Percentiles rank a stretch among this genome's conserved stretches.
Conservation (phyloP, 2,113 vertebrate genomes). For the Dolichotis patagonum region DNA sequence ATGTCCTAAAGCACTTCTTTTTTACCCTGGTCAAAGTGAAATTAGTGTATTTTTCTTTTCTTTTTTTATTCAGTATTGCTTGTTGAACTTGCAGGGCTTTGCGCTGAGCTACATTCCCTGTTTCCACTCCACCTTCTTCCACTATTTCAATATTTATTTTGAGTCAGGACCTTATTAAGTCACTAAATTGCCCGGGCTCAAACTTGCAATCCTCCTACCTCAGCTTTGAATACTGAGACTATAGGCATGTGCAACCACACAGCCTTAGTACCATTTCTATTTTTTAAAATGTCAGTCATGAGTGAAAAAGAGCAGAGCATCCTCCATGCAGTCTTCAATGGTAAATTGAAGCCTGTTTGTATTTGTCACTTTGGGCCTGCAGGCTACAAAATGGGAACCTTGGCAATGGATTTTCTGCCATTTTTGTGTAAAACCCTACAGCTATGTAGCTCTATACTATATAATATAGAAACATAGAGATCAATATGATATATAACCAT, state of each 20-base stretch:
- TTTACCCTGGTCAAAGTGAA: neutral
- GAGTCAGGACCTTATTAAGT: neutral
- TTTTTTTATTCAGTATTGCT: neutral
- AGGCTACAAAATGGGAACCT: neutral
- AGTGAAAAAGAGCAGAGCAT: neutral
- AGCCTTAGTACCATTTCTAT: neutral
- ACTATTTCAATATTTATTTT: neutral
- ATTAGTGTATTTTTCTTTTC: neutral
- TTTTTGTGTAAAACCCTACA: neutral
- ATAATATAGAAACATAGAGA: neutral
- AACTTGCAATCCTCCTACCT: neutral
- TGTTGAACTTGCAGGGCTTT: neutral
- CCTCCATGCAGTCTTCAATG: neutral
- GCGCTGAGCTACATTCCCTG: neutral
- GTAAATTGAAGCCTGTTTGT: neutral
- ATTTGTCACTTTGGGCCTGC: neutral
- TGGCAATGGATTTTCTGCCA: neutral
- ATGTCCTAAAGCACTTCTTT: neutral
- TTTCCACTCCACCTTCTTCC: neutral
- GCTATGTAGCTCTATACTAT: neutral
- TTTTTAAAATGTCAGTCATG: neutral
- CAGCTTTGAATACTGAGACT: neutral
- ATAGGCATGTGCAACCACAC: neutral
- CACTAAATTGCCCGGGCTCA: neutral
- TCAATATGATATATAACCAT: neutral